These are phyloP conservation scores for Cerastis rubricosa DNA, from an alignment of 2,888 invertebrate species.

Conservation along the genomic window DNA sequence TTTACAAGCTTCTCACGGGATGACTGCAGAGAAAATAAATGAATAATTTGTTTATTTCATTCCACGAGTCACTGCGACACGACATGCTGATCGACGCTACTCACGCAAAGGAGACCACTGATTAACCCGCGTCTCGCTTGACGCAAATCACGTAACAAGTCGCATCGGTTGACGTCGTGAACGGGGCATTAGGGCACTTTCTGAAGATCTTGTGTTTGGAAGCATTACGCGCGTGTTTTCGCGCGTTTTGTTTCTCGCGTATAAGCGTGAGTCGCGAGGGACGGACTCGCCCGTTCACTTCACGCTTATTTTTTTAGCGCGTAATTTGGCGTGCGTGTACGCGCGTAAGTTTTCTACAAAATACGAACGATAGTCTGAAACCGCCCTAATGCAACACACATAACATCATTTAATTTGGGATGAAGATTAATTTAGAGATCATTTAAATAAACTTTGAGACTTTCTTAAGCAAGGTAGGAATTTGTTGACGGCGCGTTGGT, in stretches of 20 bases:
- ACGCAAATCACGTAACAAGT: not conserved
- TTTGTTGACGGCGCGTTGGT: too few relatives aligned
- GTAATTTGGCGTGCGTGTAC: not conserved
- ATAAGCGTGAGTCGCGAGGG: not conserved
- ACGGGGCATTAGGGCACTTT: not conserved
- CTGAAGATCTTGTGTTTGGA: not conserved
- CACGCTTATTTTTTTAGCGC: not conserved
- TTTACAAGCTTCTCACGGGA: not conserved
- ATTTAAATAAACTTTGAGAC: not conserved
- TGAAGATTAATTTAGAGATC: not conserved
- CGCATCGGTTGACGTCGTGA: not conserved
- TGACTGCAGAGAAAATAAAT: not conserved
- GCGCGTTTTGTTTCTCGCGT: not conserved
- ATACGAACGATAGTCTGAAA: not conserved
- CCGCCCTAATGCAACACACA: constrained; percentile 7
- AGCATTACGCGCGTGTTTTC: not conserved
- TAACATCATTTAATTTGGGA: constrained; percentile 5
- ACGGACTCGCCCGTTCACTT: not conserved
- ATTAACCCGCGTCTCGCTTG: not conserved
- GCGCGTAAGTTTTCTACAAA: not conserved
- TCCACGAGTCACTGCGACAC: not conserved
- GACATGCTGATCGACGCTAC: too few relatives aligned
- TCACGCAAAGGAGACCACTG: not conserved
- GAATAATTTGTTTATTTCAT: not conserved
- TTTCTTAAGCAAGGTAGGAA: not conserved